Base-by-base conservation (phyloP, 2,797 vertebrate species). In the Siniperca scherzeri region DNA sequence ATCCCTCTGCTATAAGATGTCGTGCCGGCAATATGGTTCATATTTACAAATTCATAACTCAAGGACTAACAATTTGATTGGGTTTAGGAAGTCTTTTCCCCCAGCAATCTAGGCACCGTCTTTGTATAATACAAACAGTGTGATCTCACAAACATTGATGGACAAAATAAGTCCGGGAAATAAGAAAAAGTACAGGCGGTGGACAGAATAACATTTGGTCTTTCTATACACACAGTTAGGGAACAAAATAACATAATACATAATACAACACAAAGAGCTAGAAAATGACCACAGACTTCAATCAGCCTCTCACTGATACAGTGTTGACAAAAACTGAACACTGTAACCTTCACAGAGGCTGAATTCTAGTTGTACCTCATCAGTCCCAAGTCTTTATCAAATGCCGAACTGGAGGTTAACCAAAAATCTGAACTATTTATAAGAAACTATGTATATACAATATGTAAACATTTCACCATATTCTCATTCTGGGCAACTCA, bases 1-100 rank as follows among this genome's bases (percentile, higher is more conserved):
- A 89, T 76, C 80, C 80, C 74, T 74, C 57, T 21, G 72, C 17
- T 84, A 21, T 71, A 59, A 67, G 60, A 78, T 80, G 56, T 82
- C 12, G 13, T 40, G 71, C 33, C 11, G 11, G 52, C 48, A 84
- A 80, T 87, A 57, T 88, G 89, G 79, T 90, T 92, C 60, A 60
- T 72, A 83, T 87, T 87, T 81, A 73, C 66, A 56, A 48, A 59
- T 71, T 68, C 56, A 76, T 70, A 60, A 77, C 74, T 82, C 65
- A 71, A 5, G 11, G 38, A 60, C 1, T 10, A 82, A 86, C 60
- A 55, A 19, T 87, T 52, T 80, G 19, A 81, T 82, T 62, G n/a
- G 25, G 25, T 87, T 79, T 48, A 33, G 72, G 25, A 48, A n/a
- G 38, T 50, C 36, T 66, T 59, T 67, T n/a, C 33, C 42, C n/a